phyloP scores from a whole-genome alignment of 1,140 invertebrate genomes.

The Lycorma delicatula region DNA sequence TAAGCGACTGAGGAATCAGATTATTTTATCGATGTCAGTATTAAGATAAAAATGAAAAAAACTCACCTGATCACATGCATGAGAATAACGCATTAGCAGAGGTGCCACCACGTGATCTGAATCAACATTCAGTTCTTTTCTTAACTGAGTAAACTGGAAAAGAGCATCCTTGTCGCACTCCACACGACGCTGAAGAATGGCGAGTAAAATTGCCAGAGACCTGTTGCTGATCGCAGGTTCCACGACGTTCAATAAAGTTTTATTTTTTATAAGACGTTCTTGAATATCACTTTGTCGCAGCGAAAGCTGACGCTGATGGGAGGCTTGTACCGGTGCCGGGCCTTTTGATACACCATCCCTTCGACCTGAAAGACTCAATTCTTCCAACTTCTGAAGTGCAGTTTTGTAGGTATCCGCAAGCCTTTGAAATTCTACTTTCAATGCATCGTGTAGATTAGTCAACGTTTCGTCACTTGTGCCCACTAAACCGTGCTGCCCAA shows the following conservation, averaged over 20 bases:
- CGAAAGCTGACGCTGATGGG: constrained; percentile 79
- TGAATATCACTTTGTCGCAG: constrained; percentile 73
- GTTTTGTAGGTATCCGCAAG: constrained; percentile 79
- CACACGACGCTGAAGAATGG: constrained; percentile 52
- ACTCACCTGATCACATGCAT: constrained; percentile 59
- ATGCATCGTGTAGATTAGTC: constrained; percentile 46
- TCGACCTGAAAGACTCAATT: constrained; percentile 48
- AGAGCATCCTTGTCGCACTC: constrained; percentile 62
- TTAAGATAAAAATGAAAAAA: too few species aligned
- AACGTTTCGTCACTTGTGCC: constrained; percentile 48
- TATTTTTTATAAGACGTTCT: constrained; percentile 84
- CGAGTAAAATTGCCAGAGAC: constrained; percentile 44
- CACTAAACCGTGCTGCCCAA: constrained; percentile 81
- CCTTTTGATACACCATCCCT: constrained; percentile 45
- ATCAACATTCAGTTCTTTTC: constrained; percentile 50
- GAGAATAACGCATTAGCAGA: constrained; percentile 72
- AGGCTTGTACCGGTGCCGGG: constrained; percentile 75
- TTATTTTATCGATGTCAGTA: too few species aligned
- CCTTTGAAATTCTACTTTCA: constrained; percentile 59
- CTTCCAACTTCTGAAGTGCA: constrained; percentile 78
- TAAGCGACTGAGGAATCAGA: too few species aligned
- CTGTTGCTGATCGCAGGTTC: constrained; percentile 53
- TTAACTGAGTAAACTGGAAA: constrained; percentile 58
- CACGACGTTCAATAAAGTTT: constrained; percentile 74
- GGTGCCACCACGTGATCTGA: constrained; percentile 56